These are phyloP conservation scores for Conomelus anceps DNA, from an alignment of 2,888 invertebrate species.

Conservation along the genomic window DNA sequence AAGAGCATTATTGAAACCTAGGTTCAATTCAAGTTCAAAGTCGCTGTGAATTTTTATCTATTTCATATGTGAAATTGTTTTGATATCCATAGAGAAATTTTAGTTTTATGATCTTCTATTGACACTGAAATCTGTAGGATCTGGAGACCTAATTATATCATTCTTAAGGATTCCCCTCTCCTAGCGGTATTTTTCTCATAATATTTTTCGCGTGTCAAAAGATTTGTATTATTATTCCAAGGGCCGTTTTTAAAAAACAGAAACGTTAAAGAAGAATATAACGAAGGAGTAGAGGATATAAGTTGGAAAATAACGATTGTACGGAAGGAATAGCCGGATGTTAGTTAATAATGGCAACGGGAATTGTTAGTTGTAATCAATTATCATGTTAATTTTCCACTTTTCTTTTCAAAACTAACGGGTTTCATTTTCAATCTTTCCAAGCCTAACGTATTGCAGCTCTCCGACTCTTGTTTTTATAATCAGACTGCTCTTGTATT, in stretches of 20 bases:
- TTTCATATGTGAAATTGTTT: too few relatives aligned
- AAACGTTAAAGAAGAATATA: not conserved
- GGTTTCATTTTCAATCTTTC: not conserved
- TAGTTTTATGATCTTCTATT: not conserved
- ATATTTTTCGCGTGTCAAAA: not conserved
- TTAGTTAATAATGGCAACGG: not conserved
- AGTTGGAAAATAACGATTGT: not conserved
- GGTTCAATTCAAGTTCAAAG: too few relatives aligned
- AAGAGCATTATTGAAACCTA: too few relatives aligned
- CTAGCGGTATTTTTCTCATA: too few relatives aligned
- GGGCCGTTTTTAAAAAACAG: not conserved
- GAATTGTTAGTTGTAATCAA: not conserved
- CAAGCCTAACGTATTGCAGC: not conserved
- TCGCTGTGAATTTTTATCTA: too few relatives aligned
- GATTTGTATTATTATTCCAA: not conserved
- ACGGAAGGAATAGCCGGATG: not conserved
- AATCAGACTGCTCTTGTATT: not conserved
- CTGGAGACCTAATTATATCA: not conserved
- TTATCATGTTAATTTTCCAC: not conserved
- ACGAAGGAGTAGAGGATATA: not conserved
- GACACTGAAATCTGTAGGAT: not conserved
- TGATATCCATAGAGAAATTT: too few relatives aligned
- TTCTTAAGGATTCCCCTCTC: too few relatives aligned
- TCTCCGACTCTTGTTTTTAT: not conserved
- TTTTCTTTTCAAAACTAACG: not conserved